Percentiles rank a stretch among this genome's conserved stretches.
These are phyloP conservation scores for Macrocentrus cingulum DNA, from an alignment of 1,140 invertebrate species.

Conservation along the genomic window DNA sequence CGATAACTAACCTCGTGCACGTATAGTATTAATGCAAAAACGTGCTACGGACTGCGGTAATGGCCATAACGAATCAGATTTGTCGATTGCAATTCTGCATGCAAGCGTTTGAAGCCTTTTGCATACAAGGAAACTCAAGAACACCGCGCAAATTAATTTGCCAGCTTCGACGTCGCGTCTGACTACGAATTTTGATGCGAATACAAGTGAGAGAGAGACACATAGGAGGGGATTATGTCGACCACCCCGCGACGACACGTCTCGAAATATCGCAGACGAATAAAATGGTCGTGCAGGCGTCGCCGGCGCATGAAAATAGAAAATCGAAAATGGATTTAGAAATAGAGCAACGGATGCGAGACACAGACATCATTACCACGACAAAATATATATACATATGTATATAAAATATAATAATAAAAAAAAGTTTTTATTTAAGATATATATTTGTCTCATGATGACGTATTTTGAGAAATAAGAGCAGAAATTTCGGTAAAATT, in stretches of 20 bases:
- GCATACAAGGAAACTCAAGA: neutral
- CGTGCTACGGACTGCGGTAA: constrained; percentile 26
- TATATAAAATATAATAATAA: neutral
- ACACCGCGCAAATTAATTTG: neutral
- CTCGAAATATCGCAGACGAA: constrained; percentile 56
- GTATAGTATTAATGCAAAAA: constrained; percentile 24
- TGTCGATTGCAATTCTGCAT: constrained; percentile 13
- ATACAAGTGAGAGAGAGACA: constrained; percentile 22
- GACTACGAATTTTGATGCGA: neutral
- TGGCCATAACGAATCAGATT: constrained; percentile 36
- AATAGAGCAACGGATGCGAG: constrained; percentile 51
- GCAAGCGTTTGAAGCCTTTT: neutral
- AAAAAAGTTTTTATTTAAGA: neutral
- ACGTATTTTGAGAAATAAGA: neutral
- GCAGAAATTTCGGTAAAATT: constrained; percentile 2
- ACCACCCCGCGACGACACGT: constrained; percentile 33
- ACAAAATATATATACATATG: constrained; percentile 1
- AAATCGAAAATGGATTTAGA: constrained; percentile 55
- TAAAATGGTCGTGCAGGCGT: constrained; percentile 50
- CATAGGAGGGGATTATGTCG: constrained; percentile 14
- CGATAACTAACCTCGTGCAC: neutral
- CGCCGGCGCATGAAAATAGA: constrained; percentile 51
- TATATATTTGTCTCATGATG: neutral
- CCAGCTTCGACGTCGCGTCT: neutral
- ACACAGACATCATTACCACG: constrained; percentile 6